Base-by-base conservation (phyloP, 2,888 invertebrate genomes). In the Maniola hyperantus region DNA sequence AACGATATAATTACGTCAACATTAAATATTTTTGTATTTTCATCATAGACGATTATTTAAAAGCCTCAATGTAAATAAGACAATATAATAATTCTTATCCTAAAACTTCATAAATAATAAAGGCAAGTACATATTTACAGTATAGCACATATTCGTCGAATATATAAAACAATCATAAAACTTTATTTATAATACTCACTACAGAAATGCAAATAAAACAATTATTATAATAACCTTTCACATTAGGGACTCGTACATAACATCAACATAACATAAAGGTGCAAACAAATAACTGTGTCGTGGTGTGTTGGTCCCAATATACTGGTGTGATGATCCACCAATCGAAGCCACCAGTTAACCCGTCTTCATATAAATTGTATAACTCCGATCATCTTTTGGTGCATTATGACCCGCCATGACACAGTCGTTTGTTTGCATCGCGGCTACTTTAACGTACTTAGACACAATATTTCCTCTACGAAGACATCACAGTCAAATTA, bases 401-500 rank as follows among this genome's bases (percentile, higher is more conserved):
- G 8, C 46, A 46, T 15, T 15, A 18, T 15, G 15, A 48, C 48
- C 18, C 18, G 15, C 48, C 18, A 48, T 18, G 8, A 4, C 48
- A 48, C 48, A 48, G 18, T 18, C 46, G 2, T 18, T 18, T 18
- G 18, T 18, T 18, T 8, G 18, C 48, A 48, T 18, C 48, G 74
- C 73, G 72, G 79, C 75, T 72, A 74, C 77, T 83, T 76, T 83
- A 89, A 88, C 89, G 87, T 84, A 83, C 73, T 74, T 75, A 74
- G 82, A 84, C 84, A 83, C 82, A 81, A 67, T 77, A 79, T 83
- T 86, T 91, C 85, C 86, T 91, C 88, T 91, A 89, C 83, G 89
- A 91, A 91, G 89, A 91, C 90, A 92, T 92, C 91, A 92, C 91
- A 92, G 91, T 86, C 89, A 85, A 85, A 88, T 86, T 78, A 80